phyloP scores from a whole-genome alignment of 2,113 vertebrate genomes.

The Pao palembangensis region DNA sequence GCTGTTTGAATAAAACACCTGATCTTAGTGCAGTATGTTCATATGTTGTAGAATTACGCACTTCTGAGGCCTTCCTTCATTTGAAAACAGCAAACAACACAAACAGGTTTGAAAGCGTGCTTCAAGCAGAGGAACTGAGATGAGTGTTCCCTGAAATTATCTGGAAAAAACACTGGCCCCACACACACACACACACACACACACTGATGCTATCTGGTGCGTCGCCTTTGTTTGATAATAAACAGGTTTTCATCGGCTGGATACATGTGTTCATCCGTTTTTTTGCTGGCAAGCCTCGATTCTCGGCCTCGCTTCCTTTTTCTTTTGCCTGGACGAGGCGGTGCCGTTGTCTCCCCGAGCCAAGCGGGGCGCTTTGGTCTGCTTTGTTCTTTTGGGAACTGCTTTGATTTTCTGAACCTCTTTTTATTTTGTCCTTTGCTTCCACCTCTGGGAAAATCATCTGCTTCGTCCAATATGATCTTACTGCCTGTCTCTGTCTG shows the following conservation, averaged over 20 bases:
- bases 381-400: background rate
- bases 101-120: no score
- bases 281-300: slow-evolving; percentile 10
- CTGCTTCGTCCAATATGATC: slow-evolving; percentile 19
- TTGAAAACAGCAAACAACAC: no score
- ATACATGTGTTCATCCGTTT: slow-evolving; percentile 8
- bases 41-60: no score
- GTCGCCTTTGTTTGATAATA: slow-evolving; percentile 70
- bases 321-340: slow-evolving; percentile 11
- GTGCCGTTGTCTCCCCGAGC: background rate
- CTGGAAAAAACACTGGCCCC: no score
- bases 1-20: no score
- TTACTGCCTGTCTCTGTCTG: background rate
- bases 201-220: slow-evolving; percentile 26
- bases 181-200: background rate
- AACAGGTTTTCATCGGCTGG: slow-evolving; percentile 73
- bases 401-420: slow-evolving; percentile 21
- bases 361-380: background rate
- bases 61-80: no score
- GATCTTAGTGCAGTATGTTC: no score
- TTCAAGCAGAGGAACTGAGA: no score
- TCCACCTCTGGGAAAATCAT: slow-evolving; percentile 64
- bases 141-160: no score
- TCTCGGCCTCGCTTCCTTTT: slow-evolving; percentile 15
- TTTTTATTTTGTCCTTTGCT: background rate